Conservation (phyloP, 2,113 vertebrate genomes). For the Grantiella picta region DNA sequence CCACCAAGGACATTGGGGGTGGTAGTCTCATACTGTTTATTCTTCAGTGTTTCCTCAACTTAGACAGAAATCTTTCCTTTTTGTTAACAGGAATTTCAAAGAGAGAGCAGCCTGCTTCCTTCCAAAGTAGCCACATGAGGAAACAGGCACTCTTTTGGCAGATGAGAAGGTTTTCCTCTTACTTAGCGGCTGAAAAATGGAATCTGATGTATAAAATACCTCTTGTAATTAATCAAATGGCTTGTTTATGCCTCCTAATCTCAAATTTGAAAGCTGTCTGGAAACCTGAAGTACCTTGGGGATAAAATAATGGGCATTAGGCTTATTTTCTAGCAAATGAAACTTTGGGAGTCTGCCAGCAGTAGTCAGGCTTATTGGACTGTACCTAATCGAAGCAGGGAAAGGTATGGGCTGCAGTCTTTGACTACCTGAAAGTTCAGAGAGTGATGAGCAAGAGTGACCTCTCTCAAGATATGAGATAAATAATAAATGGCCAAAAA, state of each 20-base stretch:
- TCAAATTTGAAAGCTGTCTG: conserved; percentile 8
- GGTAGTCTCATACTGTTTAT: background rate
- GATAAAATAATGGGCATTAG: conserved; percentile 7
- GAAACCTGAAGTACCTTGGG: background rate
- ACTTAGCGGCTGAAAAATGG: conserved; percentile 1
- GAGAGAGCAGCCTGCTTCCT: background rate
- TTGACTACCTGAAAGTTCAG: background rate
- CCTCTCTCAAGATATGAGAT: background rate
- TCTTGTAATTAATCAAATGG: conserved; percentile 4
- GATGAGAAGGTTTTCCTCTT: background rate
- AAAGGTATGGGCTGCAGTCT: background rate
- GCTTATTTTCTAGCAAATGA: background rate
- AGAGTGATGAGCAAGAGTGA: background rate
- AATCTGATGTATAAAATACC: background rate
- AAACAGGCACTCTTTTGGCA: background rate
- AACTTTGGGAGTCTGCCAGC: background rate
- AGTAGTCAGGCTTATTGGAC: conserved; percentile 3
- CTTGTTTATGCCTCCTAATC: background rate
- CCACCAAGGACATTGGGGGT: background rate
- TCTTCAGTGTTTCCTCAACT: background rate
- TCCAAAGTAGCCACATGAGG: background rate
- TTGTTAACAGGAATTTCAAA: background rate
- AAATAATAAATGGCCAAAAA: background rate
- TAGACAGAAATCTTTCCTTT: background rate
- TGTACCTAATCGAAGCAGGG: background rate